phyloP scores from a whole-genome alignment of 2,888 invertebrate species.

The Campopleginae sp. region DNA sequence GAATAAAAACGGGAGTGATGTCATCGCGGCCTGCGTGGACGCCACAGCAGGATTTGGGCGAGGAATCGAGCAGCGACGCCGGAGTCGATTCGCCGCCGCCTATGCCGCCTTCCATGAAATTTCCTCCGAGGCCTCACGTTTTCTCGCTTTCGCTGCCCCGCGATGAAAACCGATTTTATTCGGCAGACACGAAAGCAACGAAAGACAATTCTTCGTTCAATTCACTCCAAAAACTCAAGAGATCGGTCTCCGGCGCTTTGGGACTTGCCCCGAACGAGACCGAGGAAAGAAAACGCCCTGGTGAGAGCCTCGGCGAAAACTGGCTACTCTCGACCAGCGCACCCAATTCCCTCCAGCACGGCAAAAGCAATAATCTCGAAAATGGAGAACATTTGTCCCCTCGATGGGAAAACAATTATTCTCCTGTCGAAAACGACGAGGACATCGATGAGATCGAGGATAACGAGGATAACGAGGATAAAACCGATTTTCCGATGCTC shows the following conservation, averaged over 20 bases:
- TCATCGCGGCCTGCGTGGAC: slow-evolving; percentile 88
- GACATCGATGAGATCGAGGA: slow-evolving; percentile 52
- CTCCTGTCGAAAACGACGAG: slow-evolving; percentile 46
- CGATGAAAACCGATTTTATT: slow-evolving; percentile 85
- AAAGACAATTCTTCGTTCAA: slow-evolving; percentile 85
- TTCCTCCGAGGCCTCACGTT: slow-evolving; percentile 86
- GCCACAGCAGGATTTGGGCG: slow-evolving; percentile 93
- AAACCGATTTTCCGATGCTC: slow-evolving; percentile 74
- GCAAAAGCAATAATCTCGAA: slow-evolving; percentile 78
- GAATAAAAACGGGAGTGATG: slow-evolving; percentile 69
- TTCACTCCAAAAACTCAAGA: slow-evolving; percentile 89
- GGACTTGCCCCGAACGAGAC: slow-evolving; percentile 85
- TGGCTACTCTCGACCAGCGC: slow-evolving; percentile 94
- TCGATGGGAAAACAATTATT: slow-evolving; percentile 69
- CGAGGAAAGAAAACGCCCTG: slow-evolving; percentile 83
- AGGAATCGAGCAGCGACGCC: slow-evolving; percentile 85
- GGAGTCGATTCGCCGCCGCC: slow-evolving; percentile 81
- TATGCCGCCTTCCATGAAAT: slow-evolving; percentile 79
- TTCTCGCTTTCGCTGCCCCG: slow-evolving; percentile 92
- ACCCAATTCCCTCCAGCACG: slow-evolving; percentile 91
- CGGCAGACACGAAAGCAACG: slow-evolving; percentile 84
- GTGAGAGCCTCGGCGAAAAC: slow-evolving; percentile 86
- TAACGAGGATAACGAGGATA: slow-evolving; percentile 63
- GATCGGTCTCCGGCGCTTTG: slow-evolving; percentile 88
- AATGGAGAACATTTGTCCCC: slow-evolving; percentile 58